These are phyloP conservation scores for Allacma fusca DNA, from an alignment of 2,888 invertebrate genomes.

Conservation along the genomic window DNA sequence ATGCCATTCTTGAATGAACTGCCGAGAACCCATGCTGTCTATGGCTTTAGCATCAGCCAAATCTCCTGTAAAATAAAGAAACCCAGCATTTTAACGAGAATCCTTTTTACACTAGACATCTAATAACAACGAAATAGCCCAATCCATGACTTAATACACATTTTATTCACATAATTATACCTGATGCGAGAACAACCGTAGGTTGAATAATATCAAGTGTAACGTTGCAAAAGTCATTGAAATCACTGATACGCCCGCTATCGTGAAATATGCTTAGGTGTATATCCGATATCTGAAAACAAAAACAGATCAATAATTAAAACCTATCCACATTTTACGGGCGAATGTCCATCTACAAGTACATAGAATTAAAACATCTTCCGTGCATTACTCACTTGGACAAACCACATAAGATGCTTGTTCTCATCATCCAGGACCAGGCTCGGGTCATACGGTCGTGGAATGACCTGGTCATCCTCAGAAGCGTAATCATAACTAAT, in stretches of 20 bases:
- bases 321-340: no score
- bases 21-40: slow-evolving; percentile 81
- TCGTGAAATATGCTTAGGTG: slow-evolving; percentile 88
- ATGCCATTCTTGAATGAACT: slow-evolving; percentile 83
- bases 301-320: not conserved
- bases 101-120: no score
- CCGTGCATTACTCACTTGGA: slow-evolving; percentile 34
- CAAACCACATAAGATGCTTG: slow-evolving; percentile 41
- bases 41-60: slow-evolving; percentile 85
- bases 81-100: no score
- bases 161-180: no score
- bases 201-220: slow-evolving; percentile 79
- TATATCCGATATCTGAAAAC: slow-evolving; percentile 81
- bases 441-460: slow-evolving; percentile 18
- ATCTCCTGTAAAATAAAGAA: slow-evolving; percentile 69
- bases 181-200: slow-evolving; percentile 80
- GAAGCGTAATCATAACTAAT: slow-evolving; percentile 34
- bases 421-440: slow-evolving; percentile 25
- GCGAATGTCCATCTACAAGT: no score
- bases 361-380: no score
- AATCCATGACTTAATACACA: no score
- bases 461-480: slow-evolving; percentile 2
- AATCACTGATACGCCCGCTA: slow-evolving; percentile 75
- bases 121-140: no score
- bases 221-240: slow-evolving; percentile 79